Percentiles rank a stretch among this genome's conserved stretches.
These are phyloP conservation scores for Sitobion miscanthi DNA, from an alignment of 1,140 invertebrate genomes.

Conservation along the genomic window DNA sequence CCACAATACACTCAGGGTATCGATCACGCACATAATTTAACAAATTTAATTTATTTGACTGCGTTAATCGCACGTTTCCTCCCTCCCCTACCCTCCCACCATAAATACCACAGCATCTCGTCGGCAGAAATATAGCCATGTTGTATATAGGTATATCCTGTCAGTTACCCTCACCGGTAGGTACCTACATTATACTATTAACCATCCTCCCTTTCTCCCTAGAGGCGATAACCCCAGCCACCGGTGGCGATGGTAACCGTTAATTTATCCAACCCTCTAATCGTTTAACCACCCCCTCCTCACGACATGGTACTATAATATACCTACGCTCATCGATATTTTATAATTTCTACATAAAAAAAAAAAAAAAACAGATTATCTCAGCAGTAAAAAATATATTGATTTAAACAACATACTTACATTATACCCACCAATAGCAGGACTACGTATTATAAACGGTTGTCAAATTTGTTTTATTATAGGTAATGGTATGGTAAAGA, in stretches of 20 bases:
- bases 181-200: slow-evolving; percentile 19
- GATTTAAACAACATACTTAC: neutral
- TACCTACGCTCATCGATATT: neutral
- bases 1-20: neutral
- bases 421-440: neutral
- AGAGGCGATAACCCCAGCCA: neutral
- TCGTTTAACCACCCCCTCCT: slow-evolving; percentile 8
- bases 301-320: neutral
- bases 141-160: neutral
- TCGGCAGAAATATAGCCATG: neutral
- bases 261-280: slow-evolving; percentile 4
- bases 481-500: neutral
- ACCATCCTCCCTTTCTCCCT: neutral
- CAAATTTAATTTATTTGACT: neutral
- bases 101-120: neutral
- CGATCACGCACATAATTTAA: slow-evolving; percentile 31
- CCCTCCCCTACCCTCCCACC: neutral
- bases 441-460: too few species aligned
- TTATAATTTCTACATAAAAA: slow-evolving; percentile 4
- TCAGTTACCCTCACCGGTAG: neutral
- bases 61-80: slow-evolving; percentile 4
- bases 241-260: neutral
- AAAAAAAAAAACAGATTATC: neutral
- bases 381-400: too few species aligned
- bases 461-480: neutral